Base-by-base conservation (phyloP, 2,797 vertebrate genomes). In the Eulemur coronatus region DNA sequence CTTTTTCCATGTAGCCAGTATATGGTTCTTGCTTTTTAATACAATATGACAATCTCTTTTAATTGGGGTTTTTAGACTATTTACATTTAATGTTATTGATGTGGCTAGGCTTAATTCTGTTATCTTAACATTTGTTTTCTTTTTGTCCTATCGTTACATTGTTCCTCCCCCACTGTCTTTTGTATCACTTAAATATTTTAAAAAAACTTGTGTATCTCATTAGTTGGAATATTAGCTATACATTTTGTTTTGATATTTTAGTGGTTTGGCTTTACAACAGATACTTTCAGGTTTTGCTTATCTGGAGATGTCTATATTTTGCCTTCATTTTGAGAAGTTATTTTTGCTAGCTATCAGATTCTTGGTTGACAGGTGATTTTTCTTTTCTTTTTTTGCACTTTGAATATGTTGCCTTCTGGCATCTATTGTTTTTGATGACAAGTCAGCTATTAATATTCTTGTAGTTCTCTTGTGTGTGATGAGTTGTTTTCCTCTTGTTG, bases 181-280 rank as follows among this genome's bases (percentile, higher is more conserved):
- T 41, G 1, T 84, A 67, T 59, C 84, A 92, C 55, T 57, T 65
- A 70, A 81, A 89, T 79, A 79, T 92, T 46, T 73, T 20, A 35
- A 80, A 94, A 91, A 91, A 57, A 26, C 17, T 46, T 72, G 7
- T 33, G 48, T 75, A 84, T 88, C 33, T 81, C 38, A 7, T 59
- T 61, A 76, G 28, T 87, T 96, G 30, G 14, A 67, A 5, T 88
- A 59, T 88, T 84, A 93, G 33, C 15, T 13, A 2, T 41, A 26
- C 20, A 46, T 67, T 88, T 92, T 94, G 13, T 79, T 35, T 94
- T 91, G 18, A 59, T 92, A 48, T 95, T 87, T 88, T 55, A 61
- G 43, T 76, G 52, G 1, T 81, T 72, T 55, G 20, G 11, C 30
- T 88, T 69, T 84, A 67, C 7, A 95, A 73, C 3, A 87, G 35